Evolutionary conservation across 2,113 vertebrate species (phyloP).

Genomic region (Urocynchramus pylzowi): DNA sequence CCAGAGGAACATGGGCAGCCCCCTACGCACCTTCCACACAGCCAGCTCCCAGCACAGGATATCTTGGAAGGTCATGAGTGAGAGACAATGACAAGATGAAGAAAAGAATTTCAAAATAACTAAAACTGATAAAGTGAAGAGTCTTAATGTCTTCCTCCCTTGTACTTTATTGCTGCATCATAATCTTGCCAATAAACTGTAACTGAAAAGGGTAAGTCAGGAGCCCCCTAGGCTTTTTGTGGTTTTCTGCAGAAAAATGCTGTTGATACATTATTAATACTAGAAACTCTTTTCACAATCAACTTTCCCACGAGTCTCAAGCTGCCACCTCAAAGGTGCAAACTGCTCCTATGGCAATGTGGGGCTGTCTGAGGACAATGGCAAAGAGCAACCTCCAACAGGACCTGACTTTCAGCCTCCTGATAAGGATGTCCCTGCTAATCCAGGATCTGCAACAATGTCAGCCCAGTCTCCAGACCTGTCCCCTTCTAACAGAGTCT

Average conservation of each 20-base stretch:
- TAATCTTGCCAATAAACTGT: neutral
- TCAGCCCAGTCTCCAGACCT: neutral
- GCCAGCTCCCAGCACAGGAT: neutral
- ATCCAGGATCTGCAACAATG: neutral
- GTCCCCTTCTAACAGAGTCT: neutral
- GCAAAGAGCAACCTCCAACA: neutral
- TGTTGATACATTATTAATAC: neutral
- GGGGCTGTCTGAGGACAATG: neutral
- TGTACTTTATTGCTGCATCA: neutral
- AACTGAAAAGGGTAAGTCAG: neutral
- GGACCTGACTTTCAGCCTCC: neutral
- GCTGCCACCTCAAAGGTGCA: neutral
- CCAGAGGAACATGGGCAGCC: neutral
- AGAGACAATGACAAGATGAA: neutral
- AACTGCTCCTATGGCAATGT: neutral
- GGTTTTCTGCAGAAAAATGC: neutral
- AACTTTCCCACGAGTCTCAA: neutral
- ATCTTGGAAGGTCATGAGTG: neutral
- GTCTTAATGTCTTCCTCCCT: neutral
- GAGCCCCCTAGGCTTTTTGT: neutral
- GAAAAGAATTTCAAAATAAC: neutral
- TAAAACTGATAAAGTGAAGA: neutral
- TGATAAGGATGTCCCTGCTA: fast-evolving
- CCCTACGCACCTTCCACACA: neutral
- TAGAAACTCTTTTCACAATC: neutral